phyloP scores from a whole-genome alignment of 2,797 vertebrate genomes.

The Pygocentrus nattereri region DNA sequence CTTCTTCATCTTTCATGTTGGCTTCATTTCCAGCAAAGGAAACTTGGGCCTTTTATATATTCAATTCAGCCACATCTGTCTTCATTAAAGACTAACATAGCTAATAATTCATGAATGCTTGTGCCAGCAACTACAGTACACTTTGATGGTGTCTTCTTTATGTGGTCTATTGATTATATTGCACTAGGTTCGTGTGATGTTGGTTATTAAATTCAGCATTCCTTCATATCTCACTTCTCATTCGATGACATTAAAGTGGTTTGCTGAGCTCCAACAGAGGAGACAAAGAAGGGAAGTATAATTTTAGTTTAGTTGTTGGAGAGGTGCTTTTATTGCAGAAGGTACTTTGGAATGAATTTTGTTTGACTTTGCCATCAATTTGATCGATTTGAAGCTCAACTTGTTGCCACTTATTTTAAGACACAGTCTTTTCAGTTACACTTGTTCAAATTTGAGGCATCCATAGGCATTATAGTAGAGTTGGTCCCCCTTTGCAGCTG shows the following conservation, averaged over 20 bases:
- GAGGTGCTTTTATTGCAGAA: slow-evolving; percentile 30
- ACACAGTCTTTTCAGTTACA: not conserved
- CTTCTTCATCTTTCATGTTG: slow-evolving; percentile 19
- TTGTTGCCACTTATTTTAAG: not conserved
- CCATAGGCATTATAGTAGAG: no score
- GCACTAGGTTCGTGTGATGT: slow-evolving; percentile 15
- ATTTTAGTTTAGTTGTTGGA: slow-evolving; percentile 1
- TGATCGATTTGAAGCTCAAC: not conserved
- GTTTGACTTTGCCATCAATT: not conserved
- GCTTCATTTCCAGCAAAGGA: slow-evolving; percentile 15
- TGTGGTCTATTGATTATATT: slow-evolving; percentile 33
- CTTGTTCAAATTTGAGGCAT: not conserved
- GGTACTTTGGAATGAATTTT: slow-evolving; percentile 9
- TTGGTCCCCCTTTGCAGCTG: no score
- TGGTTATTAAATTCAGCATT: slow-evolving; percentile 45
- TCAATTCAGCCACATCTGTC: slow-evolving; percentile 37
- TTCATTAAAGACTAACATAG: slow-evolving; percentile 44
- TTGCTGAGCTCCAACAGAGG: slow-evolving; percentile 10
- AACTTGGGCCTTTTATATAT: slow-evolving; percentile 29
- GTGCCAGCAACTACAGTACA: slow-evolving; percentile 50
- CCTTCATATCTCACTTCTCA: not conserved
- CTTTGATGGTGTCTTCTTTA: slow-evolving; percentile 29
- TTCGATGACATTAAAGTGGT: slow-evolving; percentile 22
- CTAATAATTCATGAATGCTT: slow-evolving; percentile 52
- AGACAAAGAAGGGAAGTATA: not conserved